These are phyloP conservation scores for Elaeidobius kamerunicus DNA, from an alignment of 2,888 invertebrate species.

Conservation along the genomic window DNA sequence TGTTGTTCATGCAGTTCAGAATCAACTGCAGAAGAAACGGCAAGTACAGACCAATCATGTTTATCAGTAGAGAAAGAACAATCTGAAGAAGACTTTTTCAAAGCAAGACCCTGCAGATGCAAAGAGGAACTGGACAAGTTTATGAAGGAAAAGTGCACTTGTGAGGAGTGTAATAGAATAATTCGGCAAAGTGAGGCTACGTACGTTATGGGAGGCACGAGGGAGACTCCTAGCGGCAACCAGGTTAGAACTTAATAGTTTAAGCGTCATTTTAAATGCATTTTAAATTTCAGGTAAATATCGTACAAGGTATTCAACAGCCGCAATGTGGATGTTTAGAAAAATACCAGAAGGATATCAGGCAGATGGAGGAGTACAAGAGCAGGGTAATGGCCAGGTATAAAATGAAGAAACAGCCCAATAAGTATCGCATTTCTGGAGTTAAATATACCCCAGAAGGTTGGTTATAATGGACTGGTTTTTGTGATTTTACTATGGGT, in stretches of 20 bases:
- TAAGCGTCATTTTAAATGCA: not conserved
- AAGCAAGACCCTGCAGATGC: slow-evolving; percentile 31
- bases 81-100: not conserved
- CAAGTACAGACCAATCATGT: not conserved
- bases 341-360: slow-evolving; percentile 32
- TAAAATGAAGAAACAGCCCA: slow-evolving; percentile 30
- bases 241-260: slow-evolving; percentile 11
- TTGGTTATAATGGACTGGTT: too few species aligned
- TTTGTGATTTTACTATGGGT: too few species aligned
- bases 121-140: slow-evolving; percentile 34
- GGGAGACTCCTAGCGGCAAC: slow-evolving; percentile 31
- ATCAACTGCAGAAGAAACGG: not conserved
- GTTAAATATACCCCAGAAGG: slow-evolving; percentile 32
- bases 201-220: slow-evolving; percentile 36
- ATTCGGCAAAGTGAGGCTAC: slow-evolving; percentile 29
- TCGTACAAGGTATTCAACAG: slow-evolving; percentile 33
- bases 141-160: slow-evolving; percentile 34
- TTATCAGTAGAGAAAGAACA: not conserved
- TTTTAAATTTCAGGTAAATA: slow-evolving; percentile 21
- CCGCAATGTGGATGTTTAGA: slow-evolving; percentile 34
- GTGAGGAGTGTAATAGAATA: slow-evolving; percentile 34
- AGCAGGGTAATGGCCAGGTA: slow-evolving; percentile 31
- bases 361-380: slow-evolving; percentile 35
- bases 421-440: slow-evolving; percentile 37
- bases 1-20: not conserved